Evolutionary conservation across 2,888 invertebrate genomes (phyloP).

Genomic region (Dyspetes luteomarginatus): DNA sequence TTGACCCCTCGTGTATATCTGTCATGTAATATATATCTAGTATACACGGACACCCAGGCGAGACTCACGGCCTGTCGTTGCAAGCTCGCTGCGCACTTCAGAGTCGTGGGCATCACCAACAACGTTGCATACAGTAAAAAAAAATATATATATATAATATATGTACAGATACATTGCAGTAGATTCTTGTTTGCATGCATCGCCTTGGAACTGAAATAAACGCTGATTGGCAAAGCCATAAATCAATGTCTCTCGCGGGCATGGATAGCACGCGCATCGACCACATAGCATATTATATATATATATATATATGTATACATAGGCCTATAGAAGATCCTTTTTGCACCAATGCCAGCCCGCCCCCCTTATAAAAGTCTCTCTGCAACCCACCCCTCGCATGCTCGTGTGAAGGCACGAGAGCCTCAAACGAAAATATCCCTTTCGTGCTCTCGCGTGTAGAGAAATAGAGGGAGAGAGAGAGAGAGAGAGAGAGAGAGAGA

Average conservation of each 20-base stretch:
- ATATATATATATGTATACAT: constrained; percentile 18
- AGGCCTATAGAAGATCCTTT: constrained; percentile 11
- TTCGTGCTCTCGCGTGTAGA: constrained; percentile 49
- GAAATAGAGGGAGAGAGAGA: constrained; percentile 49
- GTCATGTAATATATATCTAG: constrained; percentile 10
- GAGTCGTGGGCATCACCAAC: constrained; percentile 24
- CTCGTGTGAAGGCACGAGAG: constrained; percentile 42
- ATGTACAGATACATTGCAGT: constrained; percentile 1
- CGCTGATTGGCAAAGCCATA: constrained; percentile 71
- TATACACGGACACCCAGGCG: background rate
- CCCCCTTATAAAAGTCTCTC: constrained; percentile 34
- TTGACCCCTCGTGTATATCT: background rate
- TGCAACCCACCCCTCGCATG: constrained; percentile 46
- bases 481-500: constrained; percentile 45
- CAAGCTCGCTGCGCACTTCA: constrained; percentile 59
- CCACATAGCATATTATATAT: constrained; percentile 21
- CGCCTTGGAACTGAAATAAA: constrained; percentile 64
- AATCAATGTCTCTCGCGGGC: constrained; percentile 67
- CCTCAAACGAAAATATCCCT: constrained; percentile 43
- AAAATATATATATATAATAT: background rate
- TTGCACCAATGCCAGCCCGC: constrained; percentile 28
- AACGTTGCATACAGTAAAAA: constrained; percentile 13
- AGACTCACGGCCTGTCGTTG: constrained; percentile 51
- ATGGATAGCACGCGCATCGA: constrained; percentile 50
- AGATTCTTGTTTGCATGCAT: constrained; percentile 54